phyloP scores from a whole-genome alignment of 1,140 invertebrate species.

The Palaemon carinicauda region DNA sequence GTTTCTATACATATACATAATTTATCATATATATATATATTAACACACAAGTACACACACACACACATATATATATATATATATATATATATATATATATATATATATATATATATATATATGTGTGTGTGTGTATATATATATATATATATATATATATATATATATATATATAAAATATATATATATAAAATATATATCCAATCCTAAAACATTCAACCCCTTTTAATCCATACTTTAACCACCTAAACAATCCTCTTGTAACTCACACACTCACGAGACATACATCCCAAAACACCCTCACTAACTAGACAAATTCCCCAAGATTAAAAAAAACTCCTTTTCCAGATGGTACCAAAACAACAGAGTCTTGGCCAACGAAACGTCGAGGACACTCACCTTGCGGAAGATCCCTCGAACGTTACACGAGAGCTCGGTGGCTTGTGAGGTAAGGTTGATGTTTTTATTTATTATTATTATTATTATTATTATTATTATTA shows the following conservation, averaged over 20 bases:
- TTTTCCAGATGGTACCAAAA: constrained; percentile 43
- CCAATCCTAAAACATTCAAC: no score
- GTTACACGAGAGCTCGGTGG: constrained; percentile 10
- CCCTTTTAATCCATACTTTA: no score
- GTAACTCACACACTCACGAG: no score
- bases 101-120: background rate
- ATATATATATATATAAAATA: background rate
- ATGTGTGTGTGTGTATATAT: background rate
- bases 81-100: background rate
- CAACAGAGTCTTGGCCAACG: background rate
- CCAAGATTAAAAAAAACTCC: no score
- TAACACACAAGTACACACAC: no score
- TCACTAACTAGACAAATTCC: no score
- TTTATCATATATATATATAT: no score
- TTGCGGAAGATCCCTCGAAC: background rate
- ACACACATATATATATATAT: no score
- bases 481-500: no score
- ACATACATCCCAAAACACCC: background rate
- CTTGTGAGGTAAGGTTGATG: constrained; percentile 18
- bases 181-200: background rate
- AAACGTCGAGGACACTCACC: background rate
- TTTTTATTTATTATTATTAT: no score
- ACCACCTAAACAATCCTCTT: no score
- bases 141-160: constrained; percentile 5
- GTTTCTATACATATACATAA: no score